Evolutionary conservation across 2,888 invertebrate genomes (phyloP).

Genomic region (Agrotis segetum): DNA sequence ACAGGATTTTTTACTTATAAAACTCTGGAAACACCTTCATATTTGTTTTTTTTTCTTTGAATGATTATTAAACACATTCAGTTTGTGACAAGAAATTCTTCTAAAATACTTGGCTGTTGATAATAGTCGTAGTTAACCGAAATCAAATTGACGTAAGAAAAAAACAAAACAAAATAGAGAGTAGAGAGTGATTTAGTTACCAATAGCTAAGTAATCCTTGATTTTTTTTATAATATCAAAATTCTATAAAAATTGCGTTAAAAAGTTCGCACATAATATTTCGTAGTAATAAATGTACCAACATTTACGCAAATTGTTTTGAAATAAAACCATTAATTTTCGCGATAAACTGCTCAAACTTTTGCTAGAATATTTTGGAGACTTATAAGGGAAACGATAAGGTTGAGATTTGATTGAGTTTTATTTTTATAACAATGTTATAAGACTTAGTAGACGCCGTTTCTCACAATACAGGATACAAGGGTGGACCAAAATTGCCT

Average conservation of each 20-base stretch:
- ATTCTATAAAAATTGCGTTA: neutral
- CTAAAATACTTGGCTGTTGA: too few relatives aligned
- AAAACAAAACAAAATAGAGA: too few relatives aligned
- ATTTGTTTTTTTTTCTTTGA: too few relatives aligned
- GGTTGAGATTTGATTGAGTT: conserved; percentile 22
- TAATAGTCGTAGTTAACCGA: too few relatives aligned
- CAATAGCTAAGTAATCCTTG: too few relatives aligned
- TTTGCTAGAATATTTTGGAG: neutral
- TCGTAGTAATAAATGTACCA: conserved; percentile 11
- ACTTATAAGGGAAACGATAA: conserved; percentile 13
- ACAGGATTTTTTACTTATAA: too few relatives aligned
- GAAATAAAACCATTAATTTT: conserved; percentile 30
- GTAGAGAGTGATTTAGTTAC: too few relatives aligned
- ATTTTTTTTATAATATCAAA: too few relatives aligned
- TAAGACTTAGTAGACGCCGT: conserved; percentile 16
- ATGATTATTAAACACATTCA: too few relatives aligned
- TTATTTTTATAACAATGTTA: conserved; percentile 23
- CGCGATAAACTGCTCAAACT: conserved; percentile 14
- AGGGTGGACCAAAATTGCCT: conserved; percentile 48
- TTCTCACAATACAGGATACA: conserved; percentile 36
- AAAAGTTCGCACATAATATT: conserved; percentile 26
- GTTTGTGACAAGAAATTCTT: too few relatives aligned
- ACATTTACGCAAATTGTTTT: conserved; percentile 17
- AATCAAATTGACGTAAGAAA: too few relatives aligned
- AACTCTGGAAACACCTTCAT: too few relatives aligned